Percentiles rank a stretch among this genome's conserved stretches.
These are phyloP conservation scores for Yoshiicerus persimilis DNA, from an alignment of 1,140 invertebrate species.

Conservation along the genomic window DNA sequence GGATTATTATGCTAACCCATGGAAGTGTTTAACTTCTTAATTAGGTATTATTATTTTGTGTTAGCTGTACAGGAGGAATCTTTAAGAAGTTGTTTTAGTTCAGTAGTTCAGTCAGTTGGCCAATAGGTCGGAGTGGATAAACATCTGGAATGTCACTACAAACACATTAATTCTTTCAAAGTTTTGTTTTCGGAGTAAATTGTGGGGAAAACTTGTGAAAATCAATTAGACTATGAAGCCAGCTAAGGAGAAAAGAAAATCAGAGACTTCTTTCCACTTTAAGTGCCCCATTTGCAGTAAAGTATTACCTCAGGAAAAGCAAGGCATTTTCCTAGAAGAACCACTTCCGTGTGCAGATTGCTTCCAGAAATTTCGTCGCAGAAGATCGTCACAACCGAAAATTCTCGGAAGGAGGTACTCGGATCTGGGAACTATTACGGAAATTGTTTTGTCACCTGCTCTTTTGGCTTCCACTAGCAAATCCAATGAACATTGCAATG, in stretches of 20 bases:
- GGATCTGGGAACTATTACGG: constrained; percentile 28
- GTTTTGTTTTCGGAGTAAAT: not conserved
- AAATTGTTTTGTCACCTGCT: not conserved
- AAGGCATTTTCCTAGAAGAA: constrained; percentile 1
- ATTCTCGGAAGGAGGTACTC: constrained; percentile 4
- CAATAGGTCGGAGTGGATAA: not conserved
- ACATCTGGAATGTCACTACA: not conserved
- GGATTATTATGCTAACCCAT: not conserved
- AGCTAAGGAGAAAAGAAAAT: not conserved
- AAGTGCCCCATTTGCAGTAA: constrained; percentile 37
- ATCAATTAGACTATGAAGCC: not conserved
- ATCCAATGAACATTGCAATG: not conserved
- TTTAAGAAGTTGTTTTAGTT: not conserved
- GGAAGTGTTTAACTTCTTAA: not conserved
- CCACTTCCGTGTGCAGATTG: constrained; percentile 30
- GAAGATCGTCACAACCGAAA: constrained; percentile 15
- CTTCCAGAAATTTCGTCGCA: constrained; percentile 6
- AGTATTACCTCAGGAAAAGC: constrained; percentile 11
- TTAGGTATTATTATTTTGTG: not conserved
- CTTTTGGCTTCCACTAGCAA: not conserved
- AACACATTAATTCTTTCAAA: not conserved
- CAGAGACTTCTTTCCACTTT: not conserved
- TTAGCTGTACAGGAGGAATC: not conserved
- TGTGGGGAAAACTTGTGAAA: not conserved
- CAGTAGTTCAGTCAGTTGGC: not conserved